These are phyloP conservation scores for Antechinus flavipes DNA, from an alignment of 2,113 vertebrate species.

Conservation along the genomic window DNA sequence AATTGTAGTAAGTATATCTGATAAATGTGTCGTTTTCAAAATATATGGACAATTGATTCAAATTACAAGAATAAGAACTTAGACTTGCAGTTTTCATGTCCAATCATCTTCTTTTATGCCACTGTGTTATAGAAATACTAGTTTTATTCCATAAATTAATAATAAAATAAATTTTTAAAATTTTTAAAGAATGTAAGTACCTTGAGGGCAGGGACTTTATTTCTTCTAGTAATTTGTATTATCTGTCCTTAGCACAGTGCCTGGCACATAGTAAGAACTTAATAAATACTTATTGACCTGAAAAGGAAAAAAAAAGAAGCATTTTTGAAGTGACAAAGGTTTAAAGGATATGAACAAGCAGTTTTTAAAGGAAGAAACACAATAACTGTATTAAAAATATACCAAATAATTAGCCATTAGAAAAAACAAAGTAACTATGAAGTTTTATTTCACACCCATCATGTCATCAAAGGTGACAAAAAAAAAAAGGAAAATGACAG, in stretches of 20 bases:
- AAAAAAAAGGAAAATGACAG: neutral
- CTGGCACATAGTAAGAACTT: too few relatives aligned
- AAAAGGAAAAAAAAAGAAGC: neutral
- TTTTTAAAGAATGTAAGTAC: too few relatives aligned
- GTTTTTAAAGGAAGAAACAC: neutral
- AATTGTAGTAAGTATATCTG: neutral
- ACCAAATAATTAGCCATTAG: neutral
- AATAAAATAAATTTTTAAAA: too few relatives aligned
- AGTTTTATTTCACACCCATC: neutral
- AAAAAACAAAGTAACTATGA: neutral
- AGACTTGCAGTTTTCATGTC: too few relatives aligned
- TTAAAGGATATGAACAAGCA: neutral
- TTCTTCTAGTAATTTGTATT: too few relatives aligned
- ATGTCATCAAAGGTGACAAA: neutral
- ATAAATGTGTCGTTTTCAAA: neutral
- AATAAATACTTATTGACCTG: too few relatives aligned
- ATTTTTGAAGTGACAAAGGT: neutral
- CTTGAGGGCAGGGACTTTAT: too few relatives aligned
- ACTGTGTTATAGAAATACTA: too few relatives aligned
- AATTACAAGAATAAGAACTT: neutral
- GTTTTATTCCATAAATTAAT: too few relatives aligned
- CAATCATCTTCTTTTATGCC: too few relatives aligned
- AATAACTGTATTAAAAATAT: neutral
- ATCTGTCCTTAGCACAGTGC: too few relatives aligned
- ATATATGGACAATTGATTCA: neutral